phyloP scores from a whole-genome alignment of 2,113 vertebrate species.

The Tinamus guttatus region DNA sequence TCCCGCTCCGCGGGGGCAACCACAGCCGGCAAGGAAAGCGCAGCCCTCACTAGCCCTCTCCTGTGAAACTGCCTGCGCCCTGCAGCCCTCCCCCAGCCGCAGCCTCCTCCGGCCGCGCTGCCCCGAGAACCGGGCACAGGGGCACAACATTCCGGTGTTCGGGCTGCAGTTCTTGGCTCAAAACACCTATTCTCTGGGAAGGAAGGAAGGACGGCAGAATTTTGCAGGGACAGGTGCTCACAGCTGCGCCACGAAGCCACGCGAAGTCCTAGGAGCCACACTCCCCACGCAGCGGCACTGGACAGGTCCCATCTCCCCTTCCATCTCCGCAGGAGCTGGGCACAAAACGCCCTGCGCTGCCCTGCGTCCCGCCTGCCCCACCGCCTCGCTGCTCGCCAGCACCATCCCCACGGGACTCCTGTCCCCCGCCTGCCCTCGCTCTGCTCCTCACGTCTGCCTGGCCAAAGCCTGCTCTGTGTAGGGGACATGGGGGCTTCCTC shows the following conservation, averaged over 20 bases:
- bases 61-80: too few relatives aligned
- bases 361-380: rapidly evolving
- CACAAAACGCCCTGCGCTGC: rapidly evolving
- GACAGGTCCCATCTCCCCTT: too few relatives aligned
- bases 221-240: rapidly evolving
- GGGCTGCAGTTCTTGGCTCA: rapidly evolving
- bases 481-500: background rate
- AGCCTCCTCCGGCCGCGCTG: too few relatives aligned
- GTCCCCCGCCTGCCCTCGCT: background rate
- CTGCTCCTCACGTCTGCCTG: background rate
- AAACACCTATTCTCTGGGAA: rapidly evolving
- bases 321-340: too few relatives aligned
- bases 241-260: background rate
- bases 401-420: rapidly evolving
- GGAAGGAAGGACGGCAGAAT: background rate
- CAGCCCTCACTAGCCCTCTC: background rate
- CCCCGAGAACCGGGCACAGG: background rate
- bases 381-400: background rate
- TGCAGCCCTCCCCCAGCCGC: too few relatives aligned
- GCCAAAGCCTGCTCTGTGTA: background rate
- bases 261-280: background rate
- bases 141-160: background rate
- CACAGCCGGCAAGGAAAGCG: background rate
- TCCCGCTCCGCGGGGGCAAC: background rate
- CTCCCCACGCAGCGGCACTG: background rate